A percentile compares a stretch with the other conserved stretches of the same genome.
These are phyloP conservation scores for Leptoteleia sp. DNA, from an alignment of 1,140 invertebrate genomes.

Conservation along the genomic window DNA sequence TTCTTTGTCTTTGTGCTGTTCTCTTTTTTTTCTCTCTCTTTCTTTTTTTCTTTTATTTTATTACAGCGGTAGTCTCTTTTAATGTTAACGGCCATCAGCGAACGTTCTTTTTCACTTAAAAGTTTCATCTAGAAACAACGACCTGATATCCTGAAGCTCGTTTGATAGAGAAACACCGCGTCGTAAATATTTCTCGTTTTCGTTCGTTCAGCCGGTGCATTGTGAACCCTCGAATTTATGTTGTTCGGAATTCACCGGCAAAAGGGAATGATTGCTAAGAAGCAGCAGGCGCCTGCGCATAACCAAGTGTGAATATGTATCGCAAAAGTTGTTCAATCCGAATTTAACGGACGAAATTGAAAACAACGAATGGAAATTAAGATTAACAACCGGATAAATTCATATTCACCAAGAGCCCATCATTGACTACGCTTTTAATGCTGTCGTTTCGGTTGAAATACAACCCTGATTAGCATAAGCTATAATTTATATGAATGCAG, in stretches of 20 bases:
- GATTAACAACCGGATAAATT: too few relatives aligned
- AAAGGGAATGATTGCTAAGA: slow-evolving; percentile 18
- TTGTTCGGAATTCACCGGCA: slow-evolving; percentile 41
- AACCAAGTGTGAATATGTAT: slow-evolving; percentile 35
- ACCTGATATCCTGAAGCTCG: slow-evolving; percentile 34
- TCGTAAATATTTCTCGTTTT: slow-evolving; percentile 61
- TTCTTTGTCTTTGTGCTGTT: too few relatives aligned
- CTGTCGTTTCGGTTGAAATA: too few relatives aligned
- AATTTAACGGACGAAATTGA: too few relatives aligned
- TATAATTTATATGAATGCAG: too few relatives aligned
- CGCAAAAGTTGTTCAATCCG: too few relatives aligned
- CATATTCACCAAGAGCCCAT: too few relatives aligned
- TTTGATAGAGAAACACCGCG: slow-evolving; percentile 54
- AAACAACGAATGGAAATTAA: too few relatives aligned
- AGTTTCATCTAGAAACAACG: slow-evolving; percentile 36
- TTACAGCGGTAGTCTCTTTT: slow-evolving; percentile 37
- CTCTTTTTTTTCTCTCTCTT: too few relatives aligned
- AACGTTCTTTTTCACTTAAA: slow-evolving; percentile 54
- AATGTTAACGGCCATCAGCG: slow-evolving; percentile 18
- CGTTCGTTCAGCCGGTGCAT: slow-evolving; percentile 39
- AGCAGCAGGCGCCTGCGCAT: slow-evolving; percentile 31
- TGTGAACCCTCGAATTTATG: slow-evolving; percentile 53
- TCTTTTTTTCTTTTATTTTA: slow-evolving; percentile 20
- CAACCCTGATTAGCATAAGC: too few relatives aligned
- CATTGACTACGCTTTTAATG: too few relatives aligned